phyloP scores from a whole-genome alignment of 1,140 invertebrate genomes.

The Maconellicoccus hirsutus region DNA sequence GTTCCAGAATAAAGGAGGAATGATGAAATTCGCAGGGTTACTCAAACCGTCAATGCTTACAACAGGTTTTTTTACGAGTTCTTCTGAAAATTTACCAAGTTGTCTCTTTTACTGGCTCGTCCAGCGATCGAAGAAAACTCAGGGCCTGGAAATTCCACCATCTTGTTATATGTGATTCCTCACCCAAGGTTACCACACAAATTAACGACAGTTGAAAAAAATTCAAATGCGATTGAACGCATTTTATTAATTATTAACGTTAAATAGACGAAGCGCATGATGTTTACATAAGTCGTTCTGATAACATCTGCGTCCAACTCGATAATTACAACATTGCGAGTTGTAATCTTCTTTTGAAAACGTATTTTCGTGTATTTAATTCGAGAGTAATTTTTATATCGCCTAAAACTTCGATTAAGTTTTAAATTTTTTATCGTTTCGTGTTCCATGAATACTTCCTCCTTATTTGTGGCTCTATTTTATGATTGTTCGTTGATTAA shows the following conservation, averaged over 20 bases:
- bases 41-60: not conserved
- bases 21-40: not conserved
- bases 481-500: not conserved
- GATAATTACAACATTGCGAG: not conserved
- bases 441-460: not conserved
- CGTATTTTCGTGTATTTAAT: not conserved
- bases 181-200: too few relatives aligned
- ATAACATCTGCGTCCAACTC: not conserved
- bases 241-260: too few relatives aligned
- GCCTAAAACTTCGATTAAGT: conserved; percentile 2
- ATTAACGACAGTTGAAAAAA: too few relatives aligned
- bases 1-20: not conserved
- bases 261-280: not conserved
- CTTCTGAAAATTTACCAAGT: too few relatives aligned
- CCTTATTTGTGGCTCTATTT: not conserved
- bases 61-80: too few relatives aligned
- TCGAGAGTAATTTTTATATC: not conserved
- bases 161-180: too few relatives aligned
- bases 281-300: not conserved
- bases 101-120: too few relatives aligned
- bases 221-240: too few relatives aligned
- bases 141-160: too few relatives aligned
- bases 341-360: not conserved
- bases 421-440: not conserved
- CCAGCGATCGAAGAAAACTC: too few relatives aligned